A percentile compares a stretch with the other conserved stretches of the same genome.
Conservation (phyloP, 2,113 vertebrate species). For the Hippocampus comes region DNA sequence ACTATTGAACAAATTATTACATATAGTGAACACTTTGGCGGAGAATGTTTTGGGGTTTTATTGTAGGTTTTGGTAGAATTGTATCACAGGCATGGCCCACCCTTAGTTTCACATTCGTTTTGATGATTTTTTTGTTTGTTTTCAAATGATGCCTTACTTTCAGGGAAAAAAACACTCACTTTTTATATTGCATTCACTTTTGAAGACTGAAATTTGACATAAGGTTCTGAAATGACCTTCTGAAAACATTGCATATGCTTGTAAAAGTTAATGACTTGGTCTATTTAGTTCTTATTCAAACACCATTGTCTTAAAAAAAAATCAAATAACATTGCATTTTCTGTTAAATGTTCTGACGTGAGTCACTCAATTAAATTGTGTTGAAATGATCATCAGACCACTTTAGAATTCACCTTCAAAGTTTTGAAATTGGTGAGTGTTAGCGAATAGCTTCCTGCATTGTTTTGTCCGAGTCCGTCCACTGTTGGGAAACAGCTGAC, state of each 20-base stretch:
- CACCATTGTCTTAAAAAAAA: not conserved
- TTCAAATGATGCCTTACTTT: not conserved
- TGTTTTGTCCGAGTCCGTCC: constrained; percentile 71
- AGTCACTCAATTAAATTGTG: not conserved
- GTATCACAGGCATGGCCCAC: not conserved
- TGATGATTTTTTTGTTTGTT: not conserved
- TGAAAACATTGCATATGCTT: not conserved
- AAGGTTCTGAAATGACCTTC: not conserved
- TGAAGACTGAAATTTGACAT: not conserved
- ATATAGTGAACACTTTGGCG: not conserved
- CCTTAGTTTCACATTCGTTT: not conserved
- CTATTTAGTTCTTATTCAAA: not conserved
- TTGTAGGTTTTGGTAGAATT: not conserved
- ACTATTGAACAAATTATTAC: not conserved
- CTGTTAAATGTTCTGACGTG: not conserved
- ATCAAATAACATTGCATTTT: not conserved
- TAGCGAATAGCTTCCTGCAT: constrained; percentile 55
- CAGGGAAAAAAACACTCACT: not conserved
- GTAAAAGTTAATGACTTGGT: not conserved
- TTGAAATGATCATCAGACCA: not conserved
- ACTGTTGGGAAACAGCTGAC: constrained; percentile 74
- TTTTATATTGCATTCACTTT: not conserved
- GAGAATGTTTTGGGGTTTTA: not conserved
- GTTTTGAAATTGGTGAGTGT: constrained; percentile 33
- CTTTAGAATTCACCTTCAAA: not conserved